A percentile compares a stretch with the other conserved stretches of the same genome.
Conservation (phyloP, 2,797 vertebrate species). For the Clarias pachynema region DNA sequence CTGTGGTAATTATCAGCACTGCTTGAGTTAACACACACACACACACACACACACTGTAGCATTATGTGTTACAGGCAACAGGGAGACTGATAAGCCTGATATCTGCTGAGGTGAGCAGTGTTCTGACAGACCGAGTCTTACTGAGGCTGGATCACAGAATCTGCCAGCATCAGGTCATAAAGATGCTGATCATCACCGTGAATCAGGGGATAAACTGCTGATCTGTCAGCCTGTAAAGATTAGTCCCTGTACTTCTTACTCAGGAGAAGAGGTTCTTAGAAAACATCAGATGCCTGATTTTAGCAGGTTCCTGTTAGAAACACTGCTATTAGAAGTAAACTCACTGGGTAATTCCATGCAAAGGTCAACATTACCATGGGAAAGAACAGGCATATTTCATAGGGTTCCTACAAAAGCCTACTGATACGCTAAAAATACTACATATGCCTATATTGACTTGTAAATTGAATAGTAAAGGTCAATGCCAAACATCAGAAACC, state of each 20-base stretch:
- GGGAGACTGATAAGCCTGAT: not conserved
- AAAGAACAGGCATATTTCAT: no score
- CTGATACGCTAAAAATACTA: no score
- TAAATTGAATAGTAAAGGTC: no score
- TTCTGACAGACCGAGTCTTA: not conserved
- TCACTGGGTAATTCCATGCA: not conserved
- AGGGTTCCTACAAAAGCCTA: no score
- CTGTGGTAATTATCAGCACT: constrained; percentile 8
- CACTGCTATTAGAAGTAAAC: not conserved
- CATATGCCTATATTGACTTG: no score
- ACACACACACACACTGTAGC: constrained; percentile 2
- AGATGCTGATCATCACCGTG: constrained; percentile 27
- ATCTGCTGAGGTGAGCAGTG: constrained; percentile 29
- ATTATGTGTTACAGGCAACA: not conserved
- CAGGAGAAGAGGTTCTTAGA: not conserved
- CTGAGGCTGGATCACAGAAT: not conserved
- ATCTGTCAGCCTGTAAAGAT: not conserved
- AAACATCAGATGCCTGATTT: not conserved
- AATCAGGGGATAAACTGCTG: constrained; percentile 32
- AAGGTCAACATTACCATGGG: no score
- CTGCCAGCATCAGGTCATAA: constrained; percentile 34
- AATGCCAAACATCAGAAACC: no score
- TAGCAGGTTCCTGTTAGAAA: not conserved
- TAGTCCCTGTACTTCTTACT: not conserved
- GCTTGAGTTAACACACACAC: not conserved